Conservation (phyloP, 2,888 invertebrate species). For the Scaptomyza tumidula region DNA sequence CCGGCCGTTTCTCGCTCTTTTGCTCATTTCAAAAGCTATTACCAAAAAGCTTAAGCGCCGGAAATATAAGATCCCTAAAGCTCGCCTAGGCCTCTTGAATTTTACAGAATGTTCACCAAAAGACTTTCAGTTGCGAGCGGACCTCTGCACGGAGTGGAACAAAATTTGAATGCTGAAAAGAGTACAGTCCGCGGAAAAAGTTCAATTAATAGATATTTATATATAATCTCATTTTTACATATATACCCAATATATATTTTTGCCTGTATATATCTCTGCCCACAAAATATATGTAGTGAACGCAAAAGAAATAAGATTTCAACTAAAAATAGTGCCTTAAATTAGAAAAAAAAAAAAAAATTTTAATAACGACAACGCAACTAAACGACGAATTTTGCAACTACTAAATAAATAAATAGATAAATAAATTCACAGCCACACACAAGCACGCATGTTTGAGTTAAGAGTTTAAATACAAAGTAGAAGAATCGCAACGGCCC, state of each 20-base stretch:
- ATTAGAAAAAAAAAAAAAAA: constrained; percentile 53
- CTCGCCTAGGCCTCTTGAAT: constrained; percentile 63
- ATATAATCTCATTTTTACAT: constrained; percentile 72
- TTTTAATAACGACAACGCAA: constrained; percentile 62
- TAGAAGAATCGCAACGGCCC: constrained; percentile 47
- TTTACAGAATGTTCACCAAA: constrained; percentile 66
- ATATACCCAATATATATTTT: constrained; percentile 69
- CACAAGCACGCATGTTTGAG: constrained; percentile 71
- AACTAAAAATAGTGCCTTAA: constrained; percentile 73
- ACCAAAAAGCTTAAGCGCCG: constrained; percentile 50
- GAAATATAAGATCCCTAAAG: constrained; percentile 74
- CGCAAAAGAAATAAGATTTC: constrained; percentile 71
- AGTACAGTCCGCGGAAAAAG: constrained; percentile 85
- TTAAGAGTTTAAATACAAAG: constrained; percentile 44
- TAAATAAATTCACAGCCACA: constrained; percentile 35
- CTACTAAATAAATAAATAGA: constrained; percentile 41
- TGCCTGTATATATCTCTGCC: constrained; percentile 54
- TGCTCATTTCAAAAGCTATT: constrained; percentile 55
- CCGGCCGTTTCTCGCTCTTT: constrained; percentile 42
- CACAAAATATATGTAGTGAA: constrained; percentile 70
- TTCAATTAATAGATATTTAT: constrained; percentile 72
- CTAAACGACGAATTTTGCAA: constrained; percentile 62
- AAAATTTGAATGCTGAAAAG: constrained; percentile 75
- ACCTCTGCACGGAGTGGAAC: constrained; percentile 85
- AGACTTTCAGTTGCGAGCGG: constrained; percentile 85